A percentile compares a stretch with the other conserved stretches of the same genome.
Evolutionary conservation across 2,113 vertebrate genomes (phyloP).

Genomic region (Actenoides lindsayi): DNA sequence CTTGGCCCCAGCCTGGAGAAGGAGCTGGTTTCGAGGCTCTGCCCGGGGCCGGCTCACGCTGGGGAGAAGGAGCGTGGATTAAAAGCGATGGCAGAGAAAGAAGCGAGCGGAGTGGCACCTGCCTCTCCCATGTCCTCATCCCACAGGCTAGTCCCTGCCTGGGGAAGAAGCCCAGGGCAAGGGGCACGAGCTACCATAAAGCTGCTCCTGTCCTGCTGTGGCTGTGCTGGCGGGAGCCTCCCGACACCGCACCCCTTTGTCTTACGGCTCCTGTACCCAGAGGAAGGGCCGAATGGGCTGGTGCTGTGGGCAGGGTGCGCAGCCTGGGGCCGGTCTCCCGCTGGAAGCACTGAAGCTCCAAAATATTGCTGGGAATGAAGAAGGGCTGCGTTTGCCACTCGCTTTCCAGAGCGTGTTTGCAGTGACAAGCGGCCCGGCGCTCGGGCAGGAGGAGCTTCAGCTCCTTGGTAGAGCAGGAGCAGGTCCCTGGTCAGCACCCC

Average conservation of each 20-base stretch:
- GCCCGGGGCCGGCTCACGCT: not conserved
- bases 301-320: fast-evolving
- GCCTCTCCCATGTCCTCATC: fast-evolving
- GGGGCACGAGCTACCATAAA: not conserved
- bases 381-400: no score
- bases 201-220: not conserved
- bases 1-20: no score
- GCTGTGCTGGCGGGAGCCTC: fast-evolving
- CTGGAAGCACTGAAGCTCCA: not conserved
- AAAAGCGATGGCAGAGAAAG: not conserved
- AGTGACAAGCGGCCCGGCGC: not conserved
- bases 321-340: no score
- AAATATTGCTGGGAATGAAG: fast-evolving
- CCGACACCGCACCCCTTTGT: fast-evolving
- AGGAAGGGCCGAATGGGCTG: fast-evolving
- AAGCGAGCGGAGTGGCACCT: not conserved
- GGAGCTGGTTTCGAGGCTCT: not conserved
- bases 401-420: fast-evolving
- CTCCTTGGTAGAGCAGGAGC: no score
- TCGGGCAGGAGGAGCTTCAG: not conserved
- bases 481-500: fast-evolving
- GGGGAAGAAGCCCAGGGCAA: not conserved
- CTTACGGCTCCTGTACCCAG: not conserved
- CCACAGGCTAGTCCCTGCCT: fast-evolving
- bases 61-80: not conserved